These are phyloP conservation scores for Micrastur ruficollis DNA, from an alignment of 2,797 vertebrate species.

Conservation along the genomic window DNA sequence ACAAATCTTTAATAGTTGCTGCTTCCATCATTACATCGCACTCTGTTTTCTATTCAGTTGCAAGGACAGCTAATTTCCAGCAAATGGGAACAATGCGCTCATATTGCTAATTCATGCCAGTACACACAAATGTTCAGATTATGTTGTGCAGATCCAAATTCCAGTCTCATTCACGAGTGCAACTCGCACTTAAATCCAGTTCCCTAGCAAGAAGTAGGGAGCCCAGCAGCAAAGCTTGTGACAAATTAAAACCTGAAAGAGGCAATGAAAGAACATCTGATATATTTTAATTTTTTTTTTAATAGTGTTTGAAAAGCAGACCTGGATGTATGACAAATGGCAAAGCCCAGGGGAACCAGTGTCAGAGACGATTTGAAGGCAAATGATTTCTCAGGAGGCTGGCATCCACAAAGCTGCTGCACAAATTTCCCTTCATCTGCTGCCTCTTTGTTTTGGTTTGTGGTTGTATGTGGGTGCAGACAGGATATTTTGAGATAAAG, in stretches of 20 bases:
- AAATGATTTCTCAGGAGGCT: background rate
- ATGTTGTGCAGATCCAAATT: constrained; percentile 49
- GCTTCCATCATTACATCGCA: constrained; percentile 44
- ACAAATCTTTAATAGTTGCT: constrained; percentile 51
- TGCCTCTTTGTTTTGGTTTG: background rate
- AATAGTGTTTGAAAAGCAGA: background rate
- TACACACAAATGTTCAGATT: constrained; percentile 41
- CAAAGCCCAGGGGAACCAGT: background rate
- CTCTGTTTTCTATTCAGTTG: constrained; percentile 49
- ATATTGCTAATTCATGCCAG: constrained; percentile 54
- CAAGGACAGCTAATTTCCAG: constrained; percentile 49
- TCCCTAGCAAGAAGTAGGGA: background rate
- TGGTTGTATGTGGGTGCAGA: background rate
- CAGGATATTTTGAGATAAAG: background rate
- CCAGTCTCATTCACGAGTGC: constrained; percentile 5
- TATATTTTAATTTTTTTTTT: background rate
- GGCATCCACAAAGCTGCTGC: background rate
- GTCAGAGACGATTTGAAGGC: background rate
- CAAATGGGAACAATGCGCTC: constrained; percentile 11
- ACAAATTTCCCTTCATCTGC: background rate
- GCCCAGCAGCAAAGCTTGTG: background rate
- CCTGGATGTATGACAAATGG: background rate
- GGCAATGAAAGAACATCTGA: background rate
- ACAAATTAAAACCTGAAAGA: background rate
- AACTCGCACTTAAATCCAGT: background rate